Percentiles rank a stretch among this genome's conserved stretches.
phyloP scores from a whole-genome alignment of 2,113 vertebrate genomes.

The Rhadina sibilatrix region DNA sequence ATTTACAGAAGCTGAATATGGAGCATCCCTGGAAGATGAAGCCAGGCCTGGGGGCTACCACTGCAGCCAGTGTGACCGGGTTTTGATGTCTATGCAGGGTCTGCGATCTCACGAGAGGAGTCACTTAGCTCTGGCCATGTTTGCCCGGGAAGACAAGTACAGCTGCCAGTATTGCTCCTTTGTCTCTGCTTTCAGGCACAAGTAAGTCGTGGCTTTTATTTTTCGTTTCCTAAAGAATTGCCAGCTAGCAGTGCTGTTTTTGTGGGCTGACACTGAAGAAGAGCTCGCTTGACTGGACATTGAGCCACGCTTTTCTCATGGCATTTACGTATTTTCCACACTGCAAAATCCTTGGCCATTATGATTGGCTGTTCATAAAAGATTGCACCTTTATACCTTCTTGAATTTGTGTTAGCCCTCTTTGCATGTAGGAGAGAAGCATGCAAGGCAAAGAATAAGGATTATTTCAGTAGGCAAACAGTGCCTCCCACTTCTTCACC shows the following conservation, averaged over 20 bases:
- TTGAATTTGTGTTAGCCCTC: background rate
- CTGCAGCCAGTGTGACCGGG: conserved; percentile 91
- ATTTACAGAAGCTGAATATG: conserved; percentile 78
- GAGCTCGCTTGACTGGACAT: background rate
- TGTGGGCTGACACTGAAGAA: background rate
- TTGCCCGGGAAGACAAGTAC: conserved; percentile 93
- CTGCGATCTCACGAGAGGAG: conserved; percentile 97
- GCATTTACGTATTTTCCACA: background rate
- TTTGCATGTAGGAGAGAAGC: background rate
- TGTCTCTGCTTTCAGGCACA: conserved; percentile 97
- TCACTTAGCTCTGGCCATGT: conserved; percentile 92
- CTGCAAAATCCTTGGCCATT: background rate
- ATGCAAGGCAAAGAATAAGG: background rate
- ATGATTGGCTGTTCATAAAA: background rate
- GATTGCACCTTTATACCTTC: background rate
- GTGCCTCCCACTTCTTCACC: background rate
- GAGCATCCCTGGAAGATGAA: conserved; percentile 81
- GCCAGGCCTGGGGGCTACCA: conserved; percentile 86
- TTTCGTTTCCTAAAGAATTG: background rate
- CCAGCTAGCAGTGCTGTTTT: background rate
- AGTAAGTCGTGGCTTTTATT: conserved; percentile 80
- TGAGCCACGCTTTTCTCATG: background rate
- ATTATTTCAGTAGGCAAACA: background rate
- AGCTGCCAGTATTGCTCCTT: conserved; percentile 99
- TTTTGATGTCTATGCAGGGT: conserved; percentile 99